phyloP scores from a whole-genome alignment of 2,888 invertebrate genomes.

The Ephialtes manifestator region DNA sequence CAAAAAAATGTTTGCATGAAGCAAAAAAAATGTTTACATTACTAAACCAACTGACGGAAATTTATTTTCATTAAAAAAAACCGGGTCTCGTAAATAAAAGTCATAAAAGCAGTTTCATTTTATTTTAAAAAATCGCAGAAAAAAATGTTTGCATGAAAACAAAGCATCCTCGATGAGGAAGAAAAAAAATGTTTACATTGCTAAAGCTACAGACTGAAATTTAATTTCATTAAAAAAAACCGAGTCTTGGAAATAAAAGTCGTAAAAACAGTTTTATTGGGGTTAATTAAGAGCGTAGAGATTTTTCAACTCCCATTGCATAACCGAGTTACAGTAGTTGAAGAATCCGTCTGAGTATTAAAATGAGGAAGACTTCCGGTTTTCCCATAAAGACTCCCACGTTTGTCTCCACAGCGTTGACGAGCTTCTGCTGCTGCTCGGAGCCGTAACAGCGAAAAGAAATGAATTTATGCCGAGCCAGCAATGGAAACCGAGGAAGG shows the following conservation, averaged over 20 bases:
- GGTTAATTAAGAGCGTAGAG: constrained; percentile 21
- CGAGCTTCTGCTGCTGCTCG: background rate
- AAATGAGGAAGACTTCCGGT: constrained; percentile 57
- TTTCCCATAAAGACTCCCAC: constrained; percentile 56
- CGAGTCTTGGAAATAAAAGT: background rate
- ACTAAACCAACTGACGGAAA: no score
- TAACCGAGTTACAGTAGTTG: constrained; percentile 38
- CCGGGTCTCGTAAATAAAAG: no score
- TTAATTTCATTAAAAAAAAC: background rate
- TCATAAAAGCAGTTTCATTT: no score
- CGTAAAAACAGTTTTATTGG: constrained; percentile 1
- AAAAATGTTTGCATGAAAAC: no score
- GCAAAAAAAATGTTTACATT: no score
- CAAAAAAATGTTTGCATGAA: no score
- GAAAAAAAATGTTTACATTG: no score
- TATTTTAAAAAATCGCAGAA: no score
- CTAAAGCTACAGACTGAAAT: no score
- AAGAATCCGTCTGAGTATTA: constrained; percentile 35
- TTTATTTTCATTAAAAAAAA: no score
- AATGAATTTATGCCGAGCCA: constrained; percentile 5
- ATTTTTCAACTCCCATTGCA: constrained; percentile 40
- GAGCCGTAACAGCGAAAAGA: constrained; percentile 18
- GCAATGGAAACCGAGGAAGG: constrained; percentile 65
- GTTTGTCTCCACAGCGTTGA: constrained; percentile 39
- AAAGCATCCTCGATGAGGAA: no score